Conservation (phyloP, 2,113 vertebrate species). For the Larimichthys crocea region DNA sequence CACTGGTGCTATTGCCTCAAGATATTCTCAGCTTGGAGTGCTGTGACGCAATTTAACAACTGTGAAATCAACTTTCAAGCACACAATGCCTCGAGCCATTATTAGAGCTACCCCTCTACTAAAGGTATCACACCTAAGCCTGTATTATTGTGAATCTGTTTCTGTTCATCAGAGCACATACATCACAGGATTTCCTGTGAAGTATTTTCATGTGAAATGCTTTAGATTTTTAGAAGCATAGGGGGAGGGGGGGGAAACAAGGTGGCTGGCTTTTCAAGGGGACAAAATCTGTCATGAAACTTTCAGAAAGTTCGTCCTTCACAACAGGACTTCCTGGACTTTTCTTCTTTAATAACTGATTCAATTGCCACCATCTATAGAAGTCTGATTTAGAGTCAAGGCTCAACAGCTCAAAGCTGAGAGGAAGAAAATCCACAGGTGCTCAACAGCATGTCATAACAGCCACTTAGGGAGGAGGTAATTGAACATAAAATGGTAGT, state of each 20-base stretch:
- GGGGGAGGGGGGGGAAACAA: not conserved
- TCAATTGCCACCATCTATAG: conserved; percentile 6
- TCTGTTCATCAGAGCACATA: conserved; percentile 22
- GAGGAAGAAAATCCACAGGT: conserved; percentile 54
- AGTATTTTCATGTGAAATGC: conserved; percentile 19
- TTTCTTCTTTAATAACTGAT: not conserved
- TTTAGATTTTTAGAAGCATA: not conserved
- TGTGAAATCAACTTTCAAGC: conserved; percentile 70
- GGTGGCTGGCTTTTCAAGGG: not conserved
- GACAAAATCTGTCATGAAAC: not conserved
- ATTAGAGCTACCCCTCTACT: conserved; percentile 29
- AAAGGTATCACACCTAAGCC: conserved; percentile 26
- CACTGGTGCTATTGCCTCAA: conserved; percentile 28
- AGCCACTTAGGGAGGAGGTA: conserved; percentile 56
- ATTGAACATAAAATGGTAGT: conserved; percentile 47
- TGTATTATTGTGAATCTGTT: conserved; percentile 45
- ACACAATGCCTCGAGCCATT: conserved; percentile 14
- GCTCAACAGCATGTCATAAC: conserved; percentile 47
- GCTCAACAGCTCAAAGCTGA: conserved; percentile 23
- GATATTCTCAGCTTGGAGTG: conserved; percentile 41
- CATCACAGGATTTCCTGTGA: conserved; percentile 4
- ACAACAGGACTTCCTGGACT: not conserved
- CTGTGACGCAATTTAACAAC: conserved; percentile 64
- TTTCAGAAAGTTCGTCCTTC: conserved; percentile 9
- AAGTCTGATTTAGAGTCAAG: conserved; percentile 24